Conservation (phyloP, 2,113 vertebrate genomes). For the Nothocercus nigrocapillus region DNA sequence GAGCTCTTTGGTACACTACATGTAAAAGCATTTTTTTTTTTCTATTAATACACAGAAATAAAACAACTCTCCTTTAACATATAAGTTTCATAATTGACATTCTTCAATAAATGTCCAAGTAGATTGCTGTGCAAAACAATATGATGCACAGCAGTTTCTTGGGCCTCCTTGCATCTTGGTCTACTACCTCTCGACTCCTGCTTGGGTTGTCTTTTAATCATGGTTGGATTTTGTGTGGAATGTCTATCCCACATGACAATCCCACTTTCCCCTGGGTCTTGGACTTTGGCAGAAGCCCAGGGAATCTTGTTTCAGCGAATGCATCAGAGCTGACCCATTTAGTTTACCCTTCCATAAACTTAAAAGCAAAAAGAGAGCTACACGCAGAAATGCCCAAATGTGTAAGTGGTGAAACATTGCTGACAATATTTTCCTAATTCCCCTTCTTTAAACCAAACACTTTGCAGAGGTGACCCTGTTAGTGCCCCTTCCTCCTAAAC, state of each 20-base stretch:
- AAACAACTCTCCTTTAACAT: not conserved
- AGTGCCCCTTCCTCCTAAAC: not conserved
- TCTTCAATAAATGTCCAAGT: not conserved
- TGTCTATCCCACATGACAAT: not conserved
- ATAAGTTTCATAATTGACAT: not conserved
- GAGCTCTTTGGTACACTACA: not conserved
- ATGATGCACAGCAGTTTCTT: not conserved
- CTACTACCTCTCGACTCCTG: not conserved
- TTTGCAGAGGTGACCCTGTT: not conserved
- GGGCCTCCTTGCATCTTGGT: not conserved
- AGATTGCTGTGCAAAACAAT: not conserved
- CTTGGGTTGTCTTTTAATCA: not conserved
- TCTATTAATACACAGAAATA: not conserved
- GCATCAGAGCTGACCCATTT: not conserved
- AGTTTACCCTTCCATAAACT: not conserved
- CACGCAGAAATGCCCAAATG: not conserved
- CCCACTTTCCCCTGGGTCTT: not conserved
- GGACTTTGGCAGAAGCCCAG: not conserved
- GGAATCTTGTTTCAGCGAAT: constrained; percentile 13
- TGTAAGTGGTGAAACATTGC: not conserved
- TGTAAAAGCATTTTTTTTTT: not conserved
- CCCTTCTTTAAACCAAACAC: not conserved
- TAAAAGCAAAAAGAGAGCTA: not conserved
- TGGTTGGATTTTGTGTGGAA: not conserved
- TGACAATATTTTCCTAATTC: not conserved